phyloP scores from a whole-genome alignment of 2,888 invertebrate species.

The Erebia palarica region DNA sequence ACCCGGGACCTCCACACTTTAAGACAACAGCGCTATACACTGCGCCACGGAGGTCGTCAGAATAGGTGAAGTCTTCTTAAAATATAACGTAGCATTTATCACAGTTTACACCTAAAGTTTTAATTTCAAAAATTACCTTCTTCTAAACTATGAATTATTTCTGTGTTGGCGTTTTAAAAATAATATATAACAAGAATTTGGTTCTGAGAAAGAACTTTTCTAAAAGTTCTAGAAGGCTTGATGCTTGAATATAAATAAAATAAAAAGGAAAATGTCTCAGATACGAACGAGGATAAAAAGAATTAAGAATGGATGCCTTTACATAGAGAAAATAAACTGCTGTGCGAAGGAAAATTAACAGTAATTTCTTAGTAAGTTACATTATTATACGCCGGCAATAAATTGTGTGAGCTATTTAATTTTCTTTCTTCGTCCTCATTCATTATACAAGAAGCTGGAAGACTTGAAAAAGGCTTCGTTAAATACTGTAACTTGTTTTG shows the following conservation, averaged over 20 bases:
- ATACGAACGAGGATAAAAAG: too few species aligned
- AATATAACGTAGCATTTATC: too few species aligned
- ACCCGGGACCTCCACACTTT: too few species aligned
- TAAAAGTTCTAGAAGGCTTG: background rate
- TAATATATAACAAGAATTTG: background rate
- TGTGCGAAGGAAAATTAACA: conserved; percentile 1
- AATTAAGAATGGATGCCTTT: background rate
- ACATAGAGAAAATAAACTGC: conserved; percentile 9
- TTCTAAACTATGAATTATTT: too few species aligned
- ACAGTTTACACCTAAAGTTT: too few species aligned
- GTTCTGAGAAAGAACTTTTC: background rate
- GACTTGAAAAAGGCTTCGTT: conserved; percentile 15
- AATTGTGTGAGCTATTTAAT: conserved; percentile 18
- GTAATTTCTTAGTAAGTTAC: conserved; percentile 14
- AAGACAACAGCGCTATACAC: too few species aligned
- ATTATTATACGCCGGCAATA: conserved; percentile 15
- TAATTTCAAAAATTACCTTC: too few species aligned
- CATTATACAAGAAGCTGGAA: conserved; percentile 13
- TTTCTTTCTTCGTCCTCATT: conserved; percentile 9
- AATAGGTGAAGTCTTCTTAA: too few species aligned
- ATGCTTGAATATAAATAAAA: too few species aligned
- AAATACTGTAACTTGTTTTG: conserved; percentile 19
- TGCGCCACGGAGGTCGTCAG: too few species aligned
- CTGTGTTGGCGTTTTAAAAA: too few species aligned
- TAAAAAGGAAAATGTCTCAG: background rate